These are phyloP conservation scores for Hyphantria cunea DNA, from an alignment of 1,140 invertebrate species.

Conservation along the genomic window DNA sequence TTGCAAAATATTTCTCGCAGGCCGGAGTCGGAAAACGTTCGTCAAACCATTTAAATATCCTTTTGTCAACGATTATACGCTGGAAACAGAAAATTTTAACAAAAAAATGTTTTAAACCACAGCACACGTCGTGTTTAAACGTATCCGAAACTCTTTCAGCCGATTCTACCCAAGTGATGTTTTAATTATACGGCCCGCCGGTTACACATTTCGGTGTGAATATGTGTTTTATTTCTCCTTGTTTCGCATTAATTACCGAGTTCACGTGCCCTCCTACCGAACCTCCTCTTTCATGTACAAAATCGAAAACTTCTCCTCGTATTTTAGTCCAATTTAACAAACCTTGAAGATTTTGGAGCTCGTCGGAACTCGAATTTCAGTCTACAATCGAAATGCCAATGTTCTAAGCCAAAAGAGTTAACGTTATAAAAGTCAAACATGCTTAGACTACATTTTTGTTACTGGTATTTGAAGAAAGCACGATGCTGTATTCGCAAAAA, in stretches of 20 bases:
- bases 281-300: conserved; percentile 41
- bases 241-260: conserved; percentile 51
- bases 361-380: conserved; percentile 15
- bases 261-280: conserved; percentile 22
- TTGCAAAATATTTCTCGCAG: not conserved
- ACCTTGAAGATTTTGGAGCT: conserved; percentile 36
- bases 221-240: conserved; percentile 47
- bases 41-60: conserved; percentile 10
- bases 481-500: too few relatives aligned
- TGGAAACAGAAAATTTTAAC: conserved; percentile 18
- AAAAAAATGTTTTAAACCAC: conserved; percentile 15
- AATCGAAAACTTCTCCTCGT: conserved; percentile 36
- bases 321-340: conserved; percentile 37
- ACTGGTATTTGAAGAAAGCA: not conserved
- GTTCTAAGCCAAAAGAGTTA: conserved; percentile 23
- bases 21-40: not conserved
- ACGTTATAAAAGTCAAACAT: conserved; percentile 5
- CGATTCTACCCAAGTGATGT: conserved; percentile 41
- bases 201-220: conserved; percentile 40
- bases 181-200: conserved; percentile 45
- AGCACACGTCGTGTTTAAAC: conserved; percentile 22
- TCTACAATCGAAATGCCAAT: too few relatives aligned
- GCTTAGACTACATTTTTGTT: not conserved
- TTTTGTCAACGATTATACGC: conserved; percentile 19
- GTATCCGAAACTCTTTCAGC: conserved; percentile 33